Base-by-base conservation (phyloP, 2,113 vertebrate species). In the Oncorhynchus kisutch region DNA sequence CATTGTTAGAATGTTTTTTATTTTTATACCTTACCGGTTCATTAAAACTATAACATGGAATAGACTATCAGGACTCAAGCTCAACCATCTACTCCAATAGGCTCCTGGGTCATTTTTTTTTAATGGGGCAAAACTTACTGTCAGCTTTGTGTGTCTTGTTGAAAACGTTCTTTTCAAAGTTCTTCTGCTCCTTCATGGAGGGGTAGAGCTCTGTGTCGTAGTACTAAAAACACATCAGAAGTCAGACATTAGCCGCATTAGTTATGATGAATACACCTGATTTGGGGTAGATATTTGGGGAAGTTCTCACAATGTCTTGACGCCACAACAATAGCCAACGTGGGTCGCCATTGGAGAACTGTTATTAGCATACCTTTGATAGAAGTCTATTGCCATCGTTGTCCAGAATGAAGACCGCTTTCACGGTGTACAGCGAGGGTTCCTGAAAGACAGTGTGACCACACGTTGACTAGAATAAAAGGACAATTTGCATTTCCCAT, bases 361-460 rank as follows among this genome's bases (percentile, higher is more conserved):
- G 16, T 16, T 4, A 22, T 67, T 27, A 24, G 13, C 48, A 59
- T 90, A 96, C 96, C 96, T 97, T 97, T 67, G 96, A 95, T 82
- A 96, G 86, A 31, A 97, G 94, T 73, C 95, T 90, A 84, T 90
- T 94, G 25, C 96, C 96, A 39, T 95, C 94, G 70, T 94, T 96
- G 90, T 97, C 96, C 45, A 97, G 87, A 81, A 97, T 96, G 86
- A 97, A 94, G 83, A 97, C 79, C 27, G 96, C 96, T 87, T 97
- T 97, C 76, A 97, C 90, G 0, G 94, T 97, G 89, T 96, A 97
- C 60, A 97, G 93, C 13, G 95, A 94, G 2, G 96, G 95, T 89
- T 96, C 95, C 96, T 96, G 92, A 75, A 91, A 88, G 75, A 88
- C 77, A 73, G 1, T 75, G 4, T 54, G 51, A 54, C 51, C 51